Conservation (phyloP, 2,113 vertebrate species). For the Deroptyus accipitrinus region DNA sequence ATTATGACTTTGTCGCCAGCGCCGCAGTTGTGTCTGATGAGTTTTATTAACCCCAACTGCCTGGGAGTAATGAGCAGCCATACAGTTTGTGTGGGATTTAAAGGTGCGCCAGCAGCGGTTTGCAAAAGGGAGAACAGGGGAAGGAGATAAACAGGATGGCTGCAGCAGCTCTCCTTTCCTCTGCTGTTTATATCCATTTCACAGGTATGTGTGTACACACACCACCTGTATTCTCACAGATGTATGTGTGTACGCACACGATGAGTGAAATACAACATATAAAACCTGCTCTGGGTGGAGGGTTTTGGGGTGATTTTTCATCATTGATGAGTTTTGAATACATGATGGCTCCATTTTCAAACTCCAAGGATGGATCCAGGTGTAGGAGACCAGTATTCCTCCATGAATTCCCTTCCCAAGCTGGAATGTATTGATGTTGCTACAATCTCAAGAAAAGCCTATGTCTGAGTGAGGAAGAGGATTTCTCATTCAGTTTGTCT, state of each 20-base stretch:
- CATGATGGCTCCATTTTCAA: background rate
- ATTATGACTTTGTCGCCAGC: conserved; percentile 7
- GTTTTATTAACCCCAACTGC: conserved; percentile 59
- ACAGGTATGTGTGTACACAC: background rate
- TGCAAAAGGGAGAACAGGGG: background rate
- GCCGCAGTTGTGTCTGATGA: background rate
- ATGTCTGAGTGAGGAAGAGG: background rate
- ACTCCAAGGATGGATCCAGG: background rate
- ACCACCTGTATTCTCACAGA: background rate
- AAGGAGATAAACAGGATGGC: background rate
- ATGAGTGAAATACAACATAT: background rate
- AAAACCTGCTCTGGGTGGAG: background rate
- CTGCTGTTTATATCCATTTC: background rate
- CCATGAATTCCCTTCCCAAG: background rate
- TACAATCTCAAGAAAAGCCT: background rate
- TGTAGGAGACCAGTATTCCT: background rate
- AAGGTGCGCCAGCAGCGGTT: conserved; percentile 20
- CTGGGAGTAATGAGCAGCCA: conserved; percentile 30
- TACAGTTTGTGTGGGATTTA: conserved; percentile 49
- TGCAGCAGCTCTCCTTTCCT: background rate
- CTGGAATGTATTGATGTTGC: background rate
- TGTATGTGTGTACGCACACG: accelerated
- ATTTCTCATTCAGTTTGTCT: background rate
- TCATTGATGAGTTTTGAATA: background rate
- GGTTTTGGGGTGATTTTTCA: background rate